phyloP scores from a whole-genome alignment of 2,888 invertebrate species.

The Teinopalpus imperialis region DNA sequence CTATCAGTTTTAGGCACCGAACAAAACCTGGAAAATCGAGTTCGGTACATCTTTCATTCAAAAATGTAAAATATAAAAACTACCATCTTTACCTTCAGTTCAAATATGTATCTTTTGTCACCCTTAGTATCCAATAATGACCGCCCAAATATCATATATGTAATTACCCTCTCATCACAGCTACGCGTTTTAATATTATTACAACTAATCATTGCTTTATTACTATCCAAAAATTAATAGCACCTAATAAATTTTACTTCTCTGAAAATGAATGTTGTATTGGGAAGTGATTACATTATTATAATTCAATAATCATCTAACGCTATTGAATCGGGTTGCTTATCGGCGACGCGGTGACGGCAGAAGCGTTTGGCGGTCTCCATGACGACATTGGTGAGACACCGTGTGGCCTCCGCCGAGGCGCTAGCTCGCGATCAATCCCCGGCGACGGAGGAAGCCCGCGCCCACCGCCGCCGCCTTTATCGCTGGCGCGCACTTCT shows the following conservation, averaged over 20 bases:
- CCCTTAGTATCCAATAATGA: too few relatives aligned
- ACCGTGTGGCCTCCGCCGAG: constrained; percentile 47
- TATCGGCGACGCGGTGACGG: constrained; percentile 56
- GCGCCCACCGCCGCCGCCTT: constrained; percentile 39
- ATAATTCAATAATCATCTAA: constrained; percentile 28
- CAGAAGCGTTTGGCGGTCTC: constrained; percentile 65
- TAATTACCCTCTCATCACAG: too few relatives aligned
- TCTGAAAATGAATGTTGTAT: constrained; percentile 11
- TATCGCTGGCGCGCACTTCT: constrained; percentile 40
- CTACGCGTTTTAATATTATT: too few relatives aligned
- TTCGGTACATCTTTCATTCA: too few relatives aligned
- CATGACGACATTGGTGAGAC: constrained; percentile 67
- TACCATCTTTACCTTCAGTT: too few relatives aligned
- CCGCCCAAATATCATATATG: too few relatives aligned
- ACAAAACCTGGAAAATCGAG: too few relatives aligned
- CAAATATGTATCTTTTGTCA: too few relatives aligned
- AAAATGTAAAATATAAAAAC: too few relatives aligned
- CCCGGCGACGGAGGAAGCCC: constrained; percentile 54
- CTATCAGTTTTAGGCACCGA: too few relatives aligned
- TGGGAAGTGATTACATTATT: neutral
- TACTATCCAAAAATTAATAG: too few relatives aligned
- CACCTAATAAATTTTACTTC: neutral
- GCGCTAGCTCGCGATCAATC: constrained; percentile 63
- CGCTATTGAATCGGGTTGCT: constrained; percentile 39
- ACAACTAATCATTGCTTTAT: too few relatives aligned